Base-by-base conservation (phyloP, 2,797 vertebrate species). In the Dromococcyx pavoninus region DNA sequence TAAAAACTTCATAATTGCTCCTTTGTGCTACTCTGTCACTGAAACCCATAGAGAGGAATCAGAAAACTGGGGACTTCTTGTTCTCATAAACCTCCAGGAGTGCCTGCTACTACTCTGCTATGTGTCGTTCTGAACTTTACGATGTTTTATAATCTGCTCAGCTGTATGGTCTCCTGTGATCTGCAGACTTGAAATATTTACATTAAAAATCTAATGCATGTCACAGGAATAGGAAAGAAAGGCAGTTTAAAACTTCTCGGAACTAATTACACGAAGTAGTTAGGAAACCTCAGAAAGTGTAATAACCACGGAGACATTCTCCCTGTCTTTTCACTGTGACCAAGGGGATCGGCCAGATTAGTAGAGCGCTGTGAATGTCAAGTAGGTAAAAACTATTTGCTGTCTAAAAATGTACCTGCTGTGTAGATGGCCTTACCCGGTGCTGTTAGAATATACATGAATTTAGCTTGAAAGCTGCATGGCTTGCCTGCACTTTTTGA, bases 131-230 rank as follows among this genome's bases (percentile, higher is more conserved):
- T 91, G 66, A 95, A 81, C 62, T 66, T 58, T 19, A 44, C 76
- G 65, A 1, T 75, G 62, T 78, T 96, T 84, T 90, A 70, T 76
- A 66, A 83, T 90, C 79, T 90, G 41, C 81, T 92, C 88, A 72
- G 37, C 88, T 69, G 39, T 58, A 18, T 44, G 62, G 70, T 94
- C 85, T 91, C 82, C 50, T 58, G 86, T 78, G 79, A 84, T 91
- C 77, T 67, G 86, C 83, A 86, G 67, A 84, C 83, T 84, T 93
- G 64, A 93, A 88, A 93, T 88, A 90, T 86, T 88, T 90, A 75
- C 7, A 0, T 91, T 84, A 62, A 91, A 81, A 84, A 88, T 85
- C 88, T 81, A 73, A 81, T 60, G 67, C 71, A 48, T 74, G 73
- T 88, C 79, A 70, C 80, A 91, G 91, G 60, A 84, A 24, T 54